These are phyloP conservation scores for Pseudachorutes palmiensis DNA, from an alignment of 1,140 invertebrate species.

Conservation along the genomic window DNA sequence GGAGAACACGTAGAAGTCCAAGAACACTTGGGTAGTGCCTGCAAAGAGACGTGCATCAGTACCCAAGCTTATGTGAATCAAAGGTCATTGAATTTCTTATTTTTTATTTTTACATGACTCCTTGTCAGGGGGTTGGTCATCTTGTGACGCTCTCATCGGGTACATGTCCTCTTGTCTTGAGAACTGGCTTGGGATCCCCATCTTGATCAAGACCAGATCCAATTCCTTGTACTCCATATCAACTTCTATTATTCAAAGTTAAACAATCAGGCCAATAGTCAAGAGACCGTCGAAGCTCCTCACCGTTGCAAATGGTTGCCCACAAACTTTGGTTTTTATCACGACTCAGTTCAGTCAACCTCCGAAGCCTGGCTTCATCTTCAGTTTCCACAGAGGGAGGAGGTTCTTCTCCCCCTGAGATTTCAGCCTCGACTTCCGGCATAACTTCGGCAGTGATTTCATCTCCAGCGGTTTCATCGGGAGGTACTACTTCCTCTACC, in stretches of 20 bases:
- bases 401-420: too few relatives aligned
- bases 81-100: neutral
- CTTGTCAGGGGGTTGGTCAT: too few relatives aligned
- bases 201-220: conserved; percentile 13
- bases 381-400: too few relatives aligned
- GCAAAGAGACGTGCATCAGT: neutral
- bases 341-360: neutral
- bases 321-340: neutral
- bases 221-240: conserved; percentile 8
- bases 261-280: neutral
- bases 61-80: neutral
- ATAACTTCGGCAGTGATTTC: too few relatives aligned
- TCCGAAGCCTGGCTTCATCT: neutral
- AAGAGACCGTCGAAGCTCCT: neutral
- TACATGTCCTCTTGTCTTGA: too few relatives aligned
- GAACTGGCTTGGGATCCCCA: neutral
- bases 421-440: too few relatives aligned
- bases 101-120: neutral
- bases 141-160: too few relatives aligned
- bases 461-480: too few relatives aligned
- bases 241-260: conserved; percentile 12
- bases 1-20: conserved; percentile 29
- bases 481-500: too few relatives aligned
- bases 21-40: conserved; percentile 21
- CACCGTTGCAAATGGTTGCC: neutral